A percentile compares a stretch with the other conserved stretches of the same genome.
These are phyloP conservation scores for Manis pentadactyla DNA, from an alignment of 2,797 vertebrate genomes.

Conservation along the genomic window DNA sequence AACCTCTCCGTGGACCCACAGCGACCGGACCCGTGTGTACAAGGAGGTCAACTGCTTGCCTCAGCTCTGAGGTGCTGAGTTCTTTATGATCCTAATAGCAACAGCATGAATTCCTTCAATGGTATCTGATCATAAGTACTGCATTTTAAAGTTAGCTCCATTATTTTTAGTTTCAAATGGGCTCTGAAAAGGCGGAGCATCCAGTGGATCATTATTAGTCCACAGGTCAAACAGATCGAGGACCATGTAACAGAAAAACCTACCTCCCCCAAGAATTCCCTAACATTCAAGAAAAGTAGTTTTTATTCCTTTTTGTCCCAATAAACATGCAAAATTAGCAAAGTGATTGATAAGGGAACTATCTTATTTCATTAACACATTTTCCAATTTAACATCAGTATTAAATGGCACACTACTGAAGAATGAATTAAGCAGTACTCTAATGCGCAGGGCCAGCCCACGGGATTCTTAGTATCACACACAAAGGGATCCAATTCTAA, in stretches of 20 bases:
- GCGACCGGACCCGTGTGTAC: accelerated
- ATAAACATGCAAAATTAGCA: background rate
- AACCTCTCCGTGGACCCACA: accelerated
- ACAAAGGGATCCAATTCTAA: background rate
- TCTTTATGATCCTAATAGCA: background rate
- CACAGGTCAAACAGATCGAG: background rate
- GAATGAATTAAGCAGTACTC: accelerated
- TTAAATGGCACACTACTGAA: background rate
- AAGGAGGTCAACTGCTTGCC: background rate
- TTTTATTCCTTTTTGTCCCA: background rate
- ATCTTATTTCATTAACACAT: background rate
- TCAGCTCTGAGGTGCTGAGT: background rate
- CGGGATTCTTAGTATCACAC: background rate
- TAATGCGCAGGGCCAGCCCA: background rate
- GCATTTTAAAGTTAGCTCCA: background rate
- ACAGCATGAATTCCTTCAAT: background rate
- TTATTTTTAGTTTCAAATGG: background rate
- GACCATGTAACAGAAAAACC: background rate
- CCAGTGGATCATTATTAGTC: background rate
- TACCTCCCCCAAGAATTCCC: background rate
- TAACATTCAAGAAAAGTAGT: background rate
- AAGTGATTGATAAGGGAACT: background rate
- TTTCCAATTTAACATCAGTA: background rate
- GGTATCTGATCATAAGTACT: background rate
- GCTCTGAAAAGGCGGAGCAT: background rate